phyloP scores from a whole-genome alignment of 2,113 vertebrate species.

The Chrysochloris asiatica region DNA sequence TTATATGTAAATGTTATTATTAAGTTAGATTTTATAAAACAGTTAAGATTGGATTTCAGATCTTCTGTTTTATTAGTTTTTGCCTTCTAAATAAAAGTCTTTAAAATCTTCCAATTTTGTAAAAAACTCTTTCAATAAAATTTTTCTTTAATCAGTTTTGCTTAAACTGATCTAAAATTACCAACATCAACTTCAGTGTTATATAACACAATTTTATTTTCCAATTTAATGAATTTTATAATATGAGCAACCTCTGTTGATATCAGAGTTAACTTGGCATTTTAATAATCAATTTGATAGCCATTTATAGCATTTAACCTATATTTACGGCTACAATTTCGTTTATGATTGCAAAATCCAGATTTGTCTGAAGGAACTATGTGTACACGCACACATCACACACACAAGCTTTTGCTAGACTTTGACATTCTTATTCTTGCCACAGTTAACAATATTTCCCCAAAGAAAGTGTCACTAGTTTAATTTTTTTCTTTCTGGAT shows the following conservation, averaged over 20 bases:
- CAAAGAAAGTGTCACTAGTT: constrained; percentile 36
- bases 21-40: constrained; percentile 56
- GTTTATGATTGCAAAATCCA: not conserved
- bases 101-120: not conserved
- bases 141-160: too few species aligned
- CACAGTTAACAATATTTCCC: constrained; percentile 1
- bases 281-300: not conserved
- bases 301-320: not conserved
- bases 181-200: not conserved
- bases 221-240: constrained; percentile 23
- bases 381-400: not conserved
- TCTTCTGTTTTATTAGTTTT: not conserved
- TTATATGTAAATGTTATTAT: not conserved
- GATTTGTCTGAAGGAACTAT: not conserved
- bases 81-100: constrained; percentile 15
- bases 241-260: not conserved
- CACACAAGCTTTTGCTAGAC: not conserved
- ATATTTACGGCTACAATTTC: not conserved
- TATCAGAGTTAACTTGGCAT: not conserved
- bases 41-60: not conserved
- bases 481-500: constrained; percentile 69
- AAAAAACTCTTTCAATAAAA: not conserved
- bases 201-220: not conserved
- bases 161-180: constrained; percentile 27
- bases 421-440: constrained; percentile 55